Percentiles rank a stretch among this genome's conserved stretches.
phyloP scores from a whole-genome alignment of 2,888 invertebrate genomes.

The Tanaodytes sp. region DNA sequence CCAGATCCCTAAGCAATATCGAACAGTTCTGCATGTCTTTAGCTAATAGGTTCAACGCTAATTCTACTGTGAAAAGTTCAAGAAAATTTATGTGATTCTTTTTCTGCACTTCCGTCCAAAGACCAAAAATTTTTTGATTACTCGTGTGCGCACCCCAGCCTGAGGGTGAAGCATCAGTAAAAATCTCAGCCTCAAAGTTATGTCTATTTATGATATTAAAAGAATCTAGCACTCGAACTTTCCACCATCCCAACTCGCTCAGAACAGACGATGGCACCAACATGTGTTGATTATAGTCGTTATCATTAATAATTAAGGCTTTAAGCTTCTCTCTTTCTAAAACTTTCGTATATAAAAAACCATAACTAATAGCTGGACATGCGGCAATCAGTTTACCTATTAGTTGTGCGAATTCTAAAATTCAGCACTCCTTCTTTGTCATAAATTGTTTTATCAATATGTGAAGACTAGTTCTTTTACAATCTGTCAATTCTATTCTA shows the following conservation, averaged over 20 bases:
- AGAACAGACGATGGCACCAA: constrained; percentile 3
- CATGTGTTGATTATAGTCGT: constrained; percentile 15
- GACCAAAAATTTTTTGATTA: background rate
- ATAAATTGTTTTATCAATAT: background rate
- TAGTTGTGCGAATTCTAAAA: constrained; percentile 22
- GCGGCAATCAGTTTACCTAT: constrained; percentile 32
- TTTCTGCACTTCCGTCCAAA: background rate
- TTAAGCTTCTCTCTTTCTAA: constrained; percentile 26
- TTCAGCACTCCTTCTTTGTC: background rate
- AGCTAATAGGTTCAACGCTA: background rate
- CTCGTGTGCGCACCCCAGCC: background rate
- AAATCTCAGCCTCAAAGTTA: constrained; percentile 6
- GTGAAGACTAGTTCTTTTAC: background rate
- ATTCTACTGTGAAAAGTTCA: background rate
- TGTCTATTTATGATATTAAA: background rate
- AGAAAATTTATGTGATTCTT: background rate
- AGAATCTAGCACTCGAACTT: constrained; percentile 2
- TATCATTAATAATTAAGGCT: constrained; percentile 7
- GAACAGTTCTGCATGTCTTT: background rate
- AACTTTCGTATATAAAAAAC: constrained; percentile 21
- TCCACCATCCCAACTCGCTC: constrained; percentile 16
- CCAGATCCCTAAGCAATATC: background rate
- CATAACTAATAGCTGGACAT: too few species aligned
- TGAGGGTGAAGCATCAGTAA: background rate
- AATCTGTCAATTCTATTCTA: background rate